phyloP scores from a whole-genome alignment of 1,140 invertebrate species.

The Drosophila burlai region DNA sequence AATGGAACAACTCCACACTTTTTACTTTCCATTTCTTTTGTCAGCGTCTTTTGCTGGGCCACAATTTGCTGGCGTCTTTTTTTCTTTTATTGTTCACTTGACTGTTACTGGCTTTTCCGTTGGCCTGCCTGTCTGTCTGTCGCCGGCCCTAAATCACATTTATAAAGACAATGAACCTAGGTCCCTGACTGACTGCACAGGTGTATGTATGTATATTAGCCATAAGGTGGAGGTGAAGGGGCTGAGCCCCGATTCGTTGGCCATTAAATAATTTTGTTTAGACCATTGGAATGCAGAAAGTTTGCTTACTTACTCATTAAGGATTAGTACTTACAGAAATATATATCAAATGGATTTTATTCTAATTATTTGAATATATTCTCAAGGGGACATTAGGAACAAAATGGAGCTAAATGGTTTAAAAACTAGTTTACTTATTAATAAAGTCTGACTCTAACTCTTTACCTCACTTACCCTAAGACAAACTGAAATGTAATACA shows the following conservation, averaged over 20 bases:
- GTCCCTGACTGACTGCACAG: constrained; percentile 15
- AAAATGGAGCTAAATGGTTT: background rate
- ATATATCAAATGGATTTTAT: background rate
- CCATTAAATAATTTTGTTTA: constrained; percentile 30
- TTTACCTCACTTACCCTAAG: too few species aligned
- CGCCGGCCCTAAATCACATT: constrained; percentile 59
- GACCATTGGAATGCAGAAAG: constrained; percentile 1
- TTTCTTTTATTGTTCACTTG: constrained; percentile 24
- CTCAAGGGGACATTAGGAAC: too few species aligned
- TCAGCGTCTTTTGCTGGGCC: constrained; percentile 44
- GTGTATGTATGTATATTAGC: constrained; percentile 7
- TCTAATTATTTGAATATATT: too few species aligned
- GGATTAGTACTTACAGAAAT: background rate
- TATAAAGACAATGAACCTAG: constrained; percentile 69
- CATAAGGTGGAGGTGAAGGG: constrained; percentile 8
- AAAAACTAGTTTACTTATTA: too few species aligned
- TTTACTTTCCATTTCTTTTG: constrained; percentile 82
- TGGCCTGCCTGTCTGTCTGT: constrained; percentile 45
- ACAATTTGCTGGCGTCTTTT: constrained; percentile 23
- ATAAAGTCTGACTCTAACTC: too few species aligned
- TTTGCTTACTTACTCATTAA: background rate
- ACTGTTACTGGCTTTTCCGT: constrained; percentile 52
- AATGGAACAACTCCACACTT: constrained; percentile 46
- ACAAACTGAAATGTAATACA: background rate
- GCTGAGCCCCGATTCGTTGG: background rate